Conservation (phyloP, 2,797 vertebrate genomes). For the Thalassophryne amazonica region DNA sequence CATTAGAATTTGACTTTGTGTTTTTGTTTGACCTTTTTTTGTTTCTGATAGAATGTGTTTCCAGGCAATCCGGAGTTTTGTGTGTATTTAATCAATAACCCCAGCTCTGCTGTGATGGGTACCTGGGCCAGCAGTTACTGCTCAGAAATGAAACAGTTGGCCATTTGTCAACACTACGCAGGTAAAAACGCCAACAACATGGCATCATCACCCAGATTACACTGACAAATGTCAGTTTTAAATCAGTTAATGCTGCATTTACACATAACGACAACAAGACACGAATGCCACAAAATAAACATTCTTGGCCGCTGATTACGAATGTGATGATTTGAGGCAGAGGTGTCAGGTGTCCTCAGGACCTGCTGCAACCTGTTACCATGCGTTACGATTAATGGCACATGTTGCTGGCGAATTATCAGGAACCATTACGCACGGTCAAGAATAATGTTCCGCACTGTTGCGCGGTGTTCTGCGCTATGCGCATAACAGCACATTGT, state of each 20-base stretch:
- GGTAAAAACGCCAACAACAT: constrained; percentile 64
- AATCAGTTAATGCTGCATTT: neutral
- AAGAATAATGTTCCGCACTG: too few relatives aligned
- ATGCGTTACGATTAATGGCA: too few relatives aligned
- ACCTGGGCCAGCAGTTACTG: constrained; percentile 92
- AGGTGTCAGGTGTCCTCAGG: too few relatives aligned
- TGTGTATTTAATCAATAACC: constrained; percentile 82
- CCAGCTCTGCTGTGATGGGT: constrained; percentile 82
- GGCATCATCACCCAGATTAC: neutral
- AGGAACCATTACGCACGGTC: too few relatives aligned
- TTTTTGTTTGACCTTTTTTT: constrained; percentile 10
- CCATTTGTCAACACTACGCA: constrained; percentile 85
- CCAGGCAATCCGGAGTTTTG: constrained; percentile 80
- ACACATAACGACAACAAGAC: too few relatives aligned
- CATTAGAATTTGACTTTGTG: neutral
- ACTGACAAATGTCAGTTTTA: neutral
- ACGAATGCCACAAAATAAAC: too few relatives aligned
- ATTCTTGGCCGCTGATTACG: too few relatives aligned
- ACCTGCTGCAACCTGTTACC: too few relatives aligned
- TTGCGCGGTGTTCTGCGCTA: too few relatives aligned
- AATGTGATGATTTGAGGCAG: too few relatives aligned
- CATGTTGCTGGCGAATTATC: too few relatives aligned
- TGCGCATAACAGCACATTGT: too few relatives aligned
- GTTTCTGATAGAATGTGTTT: constrained; percentile 75
- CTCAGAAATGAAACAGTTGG: constrained; percentile 67